Base-by-base conservation (phyloP, 2,888 invertebrate genomes). In the Ormyrus labotus region DNA sequence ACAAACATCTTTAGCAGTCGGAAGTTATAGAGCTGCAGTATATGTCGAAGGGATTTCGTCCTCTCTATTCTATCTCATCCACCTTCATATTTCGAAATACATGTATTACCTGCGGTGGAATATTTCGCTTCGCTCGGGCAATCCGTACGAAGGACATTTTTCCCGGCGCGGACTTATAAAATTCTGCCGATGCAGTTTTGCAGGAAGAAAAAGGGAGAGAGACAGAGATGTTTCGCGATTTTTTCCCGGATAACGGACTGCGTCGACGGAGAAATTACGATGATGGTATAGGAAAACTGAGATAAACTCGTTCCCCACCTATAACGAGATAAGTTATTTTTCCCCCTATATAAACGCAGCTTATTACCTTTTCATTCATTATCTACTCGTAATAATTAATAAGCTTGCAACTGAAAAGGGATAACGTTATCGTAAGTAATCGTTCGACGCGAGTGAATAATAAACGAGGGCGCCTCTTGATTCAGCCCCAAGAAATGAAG, bases 171-270 rank as follows among this genome's bases (percentile, higher is more conserved):
- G 47, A 55, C 19, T 63, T 61, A 5, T 58, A 9, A n/a, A 34
- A 13, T 67, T 45, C n/a, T 45, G 10, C 34, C n/a, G n/a, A 6
- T 13, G 11, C 48, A 45, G 45, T 63, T 69, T 55, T 69, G 47
- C 11, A 10, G 45, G 19, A 19, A 19, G 1, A 19, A 19, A 19
- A 19, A 19, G 19, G 19, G 19, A 19, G 19, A 9, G 13, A 53
- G n/a, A 74, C 63, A 76, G 34, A 65, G 51, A 71, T 57, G 45
- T 64, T 78, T 78, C 51, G 58, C 45, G 64, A 71, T 71, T 69
- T 78, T 19, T 55, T 71, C 58, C 50, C 47, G 61, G 72, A 72
- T 68, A 68, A 55, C 55, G 58, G 55, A 10, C 68, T 11, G 45
- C 11, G 50, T 13, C 60, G 60, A 19, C 9, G 68, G 60, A 67